Percentiles rank a stretch among this genome's conserved stretches.
Evolutionary conservation across 2,888 invertebrate species (phyloP).

Genomic region (Epistrophe eligans): DNA sequence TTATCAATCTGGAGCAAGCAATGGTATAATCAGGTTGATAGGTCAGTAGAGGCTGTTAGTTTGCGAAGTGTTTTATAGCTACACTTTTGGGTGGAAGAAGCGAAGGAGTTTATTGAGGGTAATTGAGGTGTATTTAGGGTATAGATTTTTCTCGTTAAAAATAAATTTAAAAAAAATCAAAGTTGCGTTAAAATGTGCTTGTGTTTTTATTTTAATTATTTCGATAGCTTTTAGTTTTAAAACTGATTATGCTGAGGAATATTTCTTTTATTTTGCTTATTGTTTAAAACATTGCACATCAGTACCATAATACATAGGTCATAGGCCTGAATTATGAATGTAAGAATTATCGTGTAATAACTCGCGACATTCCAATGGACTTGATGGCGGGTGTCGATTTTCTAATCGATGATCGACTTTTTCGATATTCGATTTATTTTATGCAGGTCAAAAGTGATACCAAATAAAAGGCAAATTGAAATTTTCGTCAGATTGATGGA

Average conservation of each 20-base stretch:
- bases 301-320: no score
- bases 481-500: no score
- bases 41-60: slow-evolving; percentile 10
- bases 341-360: no score
- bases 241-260: neutral
- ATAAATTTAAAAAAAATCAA: neutral
- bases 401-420: no score
- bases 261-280: no score
- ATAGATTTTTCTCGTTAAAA: neutral
- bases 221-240: neutral
- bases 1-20: neutral
- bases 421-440: no score
- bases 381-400: no score
- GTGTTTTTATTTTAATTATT: neutral
- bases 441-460: no score
- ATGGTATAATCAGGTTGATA: slow-evolving; percentile 21
- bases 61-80: neutral
- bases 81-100: neutral
- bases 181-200: neutral
- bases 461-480: no score
- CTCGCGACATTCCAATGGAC: no score
- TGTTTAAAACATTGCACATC: no score
- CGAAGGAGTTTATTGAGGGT: neutral
- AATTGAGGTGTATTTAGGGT: slow-evolving; percentile 19
- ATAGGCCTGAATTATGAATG: no score